Conservation (phyloP, 2,888 invertebrate genomes). For the Drosophila stalkeri region DNA sequence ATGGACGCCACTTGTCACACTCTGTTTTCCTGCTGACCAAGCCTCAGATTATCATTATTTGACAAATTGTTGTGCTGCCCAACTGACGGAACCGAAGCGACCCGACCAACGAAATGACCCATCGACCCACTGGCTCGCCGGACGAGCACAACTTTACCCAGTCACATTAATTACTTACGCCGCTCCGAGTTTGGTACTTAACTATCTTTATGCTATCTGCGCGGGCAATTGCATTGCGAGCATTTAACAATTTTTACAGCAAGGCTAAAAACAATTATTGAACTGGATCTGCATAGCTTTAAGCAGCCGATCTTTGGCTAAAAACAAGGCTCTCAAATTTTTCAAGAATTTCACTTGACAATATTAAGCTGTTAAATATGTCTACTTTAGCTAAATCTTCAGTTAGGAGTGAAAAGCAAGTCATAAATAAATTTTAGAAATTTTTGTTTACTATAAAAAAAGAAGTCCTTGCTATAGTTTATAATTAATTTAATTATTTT, state of each 20-base stretch:
- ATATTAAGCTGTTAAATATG: no score
- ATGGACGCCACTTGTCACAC: constrained; percentile 45
- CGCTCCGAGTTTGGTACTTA: constrained; percentile 4
- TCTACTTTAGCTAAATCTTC: no score
- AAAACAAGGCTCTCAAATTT: neutral
- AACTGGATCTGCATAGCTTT: neutral
- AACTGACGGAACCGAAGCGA: constrained; percentile 4
- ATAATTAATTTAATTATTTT: no score
- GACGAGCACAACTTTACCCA: constrained; percentile 2
- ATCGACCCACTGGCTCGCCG: neutral
- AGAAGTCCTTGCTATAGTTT: no score
- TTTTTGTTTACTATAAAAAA: no score
- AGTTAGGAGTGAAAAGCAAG: no score
- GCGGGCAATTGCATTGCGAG: neutral
- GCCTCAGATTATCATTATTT: constrained; percentile 78
- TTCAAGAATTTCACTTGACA: no score
- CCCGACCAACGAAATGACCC: neutral
- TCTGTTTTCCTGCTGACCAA: constrained; percentile 31
- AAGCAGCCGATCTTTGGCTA: neutral
- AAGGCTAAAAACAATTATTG: neutral
- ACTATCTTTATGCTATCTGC: constrained; percentile 2
- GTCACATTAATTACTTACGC: constrained; percentile 26
- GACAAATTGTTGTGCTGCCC: constrained; percentile 67
- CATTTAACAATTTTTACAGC: neutral
- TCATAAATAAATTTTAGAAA: no score